Base-by-base conservation (phyloP, 1,140 invertebrate species). In the Drosophila obscura region DNA sequence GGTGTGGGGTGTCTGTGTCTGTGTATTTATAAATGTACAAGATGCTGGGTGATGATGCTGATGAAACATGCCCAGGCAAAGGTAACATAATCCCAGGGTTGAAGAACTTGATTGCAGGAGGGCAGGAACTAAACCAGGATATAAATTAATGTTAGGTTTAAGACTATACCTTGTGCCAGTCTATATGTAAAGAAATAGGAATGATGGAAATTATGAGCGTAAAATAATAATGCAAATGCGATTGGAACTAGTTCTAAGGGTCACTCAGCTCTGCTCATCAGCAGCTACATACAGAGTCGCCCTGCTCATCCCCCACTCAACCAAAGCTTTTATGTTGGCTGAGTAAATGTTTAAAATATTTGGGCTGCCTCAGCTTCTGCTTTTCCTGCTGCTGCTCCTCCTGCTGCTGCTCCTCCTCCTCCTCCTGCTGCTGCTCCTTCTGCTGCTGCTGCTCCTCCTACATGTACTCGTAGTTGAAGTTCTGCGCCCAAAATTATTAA, bases 401-500 rank as follows among this genome's bases (percentile, higher is more conserved):
- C 56, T 74, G 13, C 35, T 46, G 46, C 49, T 66, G 67, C 28
- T 63, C 48, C 49, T 63, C 64, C 50, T 51, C 41, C 39, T 60
- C 52, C 56, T 68, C 1, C 28, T 58, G 66, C 19, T 62, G 52
- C 52, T 73, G 63, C 58, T 56, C 52, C 39, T 63, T 57, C 56
- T 68, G 53, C 56, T 46, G 49, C 39, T 19, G 5, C 35, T 53
- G 19, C 31, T 35, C 24, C 55, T 67, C 16, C 45, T 76, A 57
- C 73, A 61, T 66, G 58, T 76, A 51, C 73, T 76, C 73, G 64
- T 68, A 76, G 73, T 67, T 75, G 72, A 87, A 87, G 74, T 87
- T 85, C 75, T 82, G 74, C 71, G 83, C 64, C 82, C 83, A 79
- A 89, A 89, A 88, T 88, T 89, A 88, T 88, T 89, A 88, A 90